Conservation (phyloP, 2,113 vertebrate species). For the Brachyhypopomus occidentalis region DNA sequence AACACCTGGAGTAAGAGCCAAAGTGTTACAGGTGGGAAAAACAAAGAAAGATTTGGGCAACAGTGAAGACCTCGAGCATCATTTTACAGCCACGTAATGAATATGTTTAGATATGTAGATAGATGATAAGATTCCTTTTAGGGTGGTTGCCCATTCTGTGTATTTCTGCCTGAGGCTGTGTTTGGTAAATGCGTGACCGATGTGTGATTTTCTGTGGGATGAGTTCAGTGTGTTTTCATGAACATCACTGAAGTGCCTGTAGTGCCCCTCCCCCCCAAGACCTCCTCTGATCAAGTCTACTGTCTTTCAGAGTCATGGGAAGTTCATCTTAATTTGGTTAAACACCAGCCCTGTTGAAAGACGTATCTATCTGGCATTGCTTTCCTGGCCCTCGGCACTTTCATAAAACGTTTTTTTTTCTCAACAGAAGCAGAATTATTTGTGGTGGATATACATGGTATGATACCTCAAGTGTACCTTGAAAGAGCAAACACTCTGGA, state of each 20-base stretch:
- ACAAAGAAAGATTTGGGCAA: slow-evolving; percentile 44
- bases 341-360: not conserved
- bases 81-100: too few species aligned
- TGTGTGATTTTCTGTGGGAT: too few species aligned
- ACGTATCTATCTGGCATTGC: not conserved
- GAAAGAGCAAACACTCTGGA: not conserved
- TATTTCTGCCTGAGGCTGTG: not conserved
- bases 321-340: not conserved
- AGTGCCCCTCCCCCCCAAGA: not conserved
- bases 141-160: not conserved
- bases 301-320: not conserved
- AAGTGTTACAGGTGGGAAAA: slow-evolving; percentile 48
- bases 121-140: not conserved
- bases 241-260: not conserved
- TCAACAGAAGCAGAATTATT: not conserved
- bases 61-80: too few species aligned
- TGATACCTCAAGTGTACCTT: not conserved
- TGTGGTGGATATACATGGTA: not conserved
- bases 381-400: not conserved
- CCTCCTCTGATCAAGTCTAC: not conserved
- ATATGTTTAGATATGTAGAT: not conserved
- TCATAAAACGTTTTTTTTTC: not conserved
- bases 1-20: slow-evolving; percentile 69
- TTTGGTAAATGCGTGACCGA: not conserved
- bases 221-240: too few species aligned